Base-by-base conservation (phyloP, 1,140 invertebrate genomes). In the Anoplolepis gracilipes region DNA sequence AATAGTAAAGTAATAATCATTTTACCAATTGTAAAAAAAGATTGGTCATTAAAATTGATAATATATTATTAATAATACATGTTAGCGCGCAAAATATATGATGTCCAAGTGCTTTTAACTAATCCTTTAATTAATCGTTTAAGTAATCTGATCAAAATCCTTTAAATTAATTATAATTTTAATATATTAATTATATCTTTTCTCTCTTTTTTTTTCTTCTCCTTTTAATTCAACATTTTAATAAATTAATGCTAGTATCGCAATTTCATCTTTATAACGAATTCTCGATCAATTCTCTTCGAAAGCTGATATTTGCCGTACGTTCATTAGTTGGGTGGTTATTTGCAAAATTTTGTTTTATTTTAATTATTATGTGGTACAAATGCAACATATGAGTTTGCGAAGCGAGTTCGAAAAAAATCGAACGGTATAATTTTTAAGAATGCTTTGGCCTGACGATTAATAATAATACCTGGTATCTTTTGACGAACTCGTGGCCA, bases 121-220 rank as follows among this genome's bases (percentile, higher is more conserved):
- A 81, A 28, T 67, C 33, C 13, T 59, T 81, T 72, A 70, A 81
- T 72, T 81, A 69, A 67, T 81, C 78, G 42, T 25, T 72, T 81
- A 81, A 81, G 70, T 42, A 72, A 46, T 33, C 78, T 42, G 78
- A 11, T 11, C 49, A 57, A 81, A 81, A 81, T 81, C 78, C 65
- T 22, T n/a, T 72, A 72, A 81, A 81, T 72, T 30, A 49, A 33
- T 57, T 59, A 39, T 67, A 57, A 72, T 72, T 57, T 57, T 81
- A 81, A 81, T 81, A 33, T 78, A 78, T 78, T 78, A 78, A 67
- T 67, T 78, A 25, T 67, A 78, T 67, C 2, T 19, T n/a, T n/a
- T n/a, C n/a, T n/a, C n/a, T n/a, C n/a, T n/a, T n/a, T n/a, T n/a
- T n/a, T n/a, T n/a, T n/a, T 49, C 46, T 49, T 16, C 4, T 81